A percentile compares a stretch with the other conserved stretches of the same genome.
These are phyloP conservation scores for Dolichopus griseipennis DNA, from an alignment of 2,888 invertebrate species.

Conservation along the genomic window DNA sequence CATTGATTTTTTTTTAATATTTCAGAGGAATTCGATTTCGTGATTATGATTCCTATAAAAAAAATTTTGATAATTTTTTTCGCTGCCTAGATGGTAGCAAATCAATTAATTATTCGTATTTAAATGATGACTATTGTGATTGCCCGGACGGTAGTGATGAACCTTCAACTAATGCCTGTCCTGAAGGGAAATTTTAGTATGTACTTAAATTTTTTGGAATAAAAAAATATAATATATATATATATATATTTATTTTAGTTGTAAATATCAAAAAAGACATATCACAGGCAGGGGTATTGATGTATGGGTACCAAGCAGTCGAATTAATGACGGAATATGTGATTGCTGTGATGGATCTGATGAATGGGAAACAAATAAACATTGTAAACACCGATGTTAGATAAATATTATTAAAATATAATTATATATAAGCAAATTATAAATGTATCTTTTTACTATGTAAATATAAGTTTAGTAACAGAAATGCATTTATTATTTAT, in stretches of 20 bases:
- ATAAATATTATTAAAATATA: slow-evolving; percentile 7
- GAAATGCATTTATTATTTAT: slow-evolving; percentile 3
- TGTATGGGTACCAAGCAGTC: slow-evolving; percentile 58
- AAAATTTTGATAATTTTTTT: slow-evolving; percentile 43
- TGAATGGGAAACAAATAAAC: slow-evolving; percentile 51
- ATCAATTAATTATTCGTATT: slow-evolving; percentile 47
- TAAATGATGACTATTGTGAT: slow-evolving; percentile 84
- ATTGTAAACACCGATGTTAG: slow-evolving; percentile 33
- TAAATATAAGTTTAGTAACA: background rate
- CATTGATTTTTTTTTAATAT: slow-evolving; percentile 14
- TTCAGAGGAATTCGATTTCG: slow-evolving; percentile 41
- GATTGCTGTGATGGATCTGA: slow-evolving; percentile 92
- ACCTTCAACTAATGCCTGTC: slow-evolving; percentile 83
- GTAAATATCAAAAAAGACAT: slow-evolving; percentile 41
- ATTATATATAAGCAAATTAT: background rate
- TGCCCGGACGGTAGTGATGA: slow-evolving; percentile 69
- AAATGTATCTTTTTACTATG: slow-evolving; percentile 2
- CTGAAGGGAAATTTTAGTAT: slow-evolving; percentile 66
- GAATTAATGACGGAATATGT: slow-evolving; percentile 90
- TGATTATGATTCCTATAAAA: slow-evolving; percentile 43
- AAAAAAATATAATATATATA: too few species aligned
- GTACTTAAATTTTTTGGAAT: slow-evolving; percentile 27
- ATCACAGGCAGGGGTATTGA: slow-evolving; percentile 39
- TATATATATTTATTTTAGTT: background rate
- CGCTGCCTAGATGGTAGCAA: slow-evolving; percentile 43